Base-by-base conservation (phyloP, 2,888 invertebrate species). In the Sisyra terminalis region DNA sequence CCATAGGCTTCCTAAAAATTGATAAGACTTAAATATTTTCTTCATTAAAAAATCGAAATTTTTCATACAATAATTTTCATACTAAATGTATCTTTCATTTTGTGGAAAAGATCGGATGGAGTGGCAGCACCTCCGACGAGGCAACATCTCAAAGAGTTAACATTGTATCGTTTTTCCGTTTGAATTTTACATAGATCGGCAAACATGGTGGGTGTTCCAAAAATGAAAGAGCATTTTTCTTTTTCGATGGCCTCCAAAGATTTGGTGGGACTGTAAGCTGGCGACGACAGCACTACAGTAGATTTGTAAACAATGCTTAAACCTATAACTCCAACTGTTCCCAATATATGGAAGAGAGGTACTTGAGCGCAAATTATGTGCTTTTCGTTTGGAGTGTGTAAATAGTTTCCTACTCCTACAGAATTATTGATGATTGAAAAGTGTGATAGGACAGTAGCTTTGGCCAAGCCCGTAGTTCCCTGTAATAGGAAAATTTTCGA, bases 191-290 rank as follows among this genome's bases (percentile, higher is more conserved):
- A 58, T 49, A 85, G 64, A 61, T 87, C 85, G 10, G 84, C 73
- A 58, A 82, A 83, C 88, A 88, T 88, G 2, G 89, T 88, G 4
- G 89, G 87, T 0, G 87, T 86, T 31, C 87, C 87, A 54, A 77
- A 77, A 18, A 80, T 57, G 2, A 75, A 59, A 1, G 74, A 74
- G 53, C 86, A 85, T 73, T 71, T 75, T 59, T 88, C 81, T 16
- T 70, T 59, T 16, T 69, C 60, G 3, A 85, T 70, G 0, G 81
- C 71, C 39, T 72, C 59, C 2, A 87, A 57, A 0, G 78, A 69
- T 29, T 67, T 66, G 14, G 66, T 63, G 0, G 84, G 70, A 54
- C 76, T 73, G 50, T 75, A 82, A 0, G 63, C 61, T 0, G 65
- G 60, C 0, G 67, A 57, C 1, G 81, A 78, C 2, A 81, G 48